A percentile compares a stretch with the other conserved stretches of the same genome.
These are phyloP conservation scores for Cherax quadricarinatus DNA, from an alignment of 1,140 invertebrate genomes.

Conservation along the genomic window DNA sequence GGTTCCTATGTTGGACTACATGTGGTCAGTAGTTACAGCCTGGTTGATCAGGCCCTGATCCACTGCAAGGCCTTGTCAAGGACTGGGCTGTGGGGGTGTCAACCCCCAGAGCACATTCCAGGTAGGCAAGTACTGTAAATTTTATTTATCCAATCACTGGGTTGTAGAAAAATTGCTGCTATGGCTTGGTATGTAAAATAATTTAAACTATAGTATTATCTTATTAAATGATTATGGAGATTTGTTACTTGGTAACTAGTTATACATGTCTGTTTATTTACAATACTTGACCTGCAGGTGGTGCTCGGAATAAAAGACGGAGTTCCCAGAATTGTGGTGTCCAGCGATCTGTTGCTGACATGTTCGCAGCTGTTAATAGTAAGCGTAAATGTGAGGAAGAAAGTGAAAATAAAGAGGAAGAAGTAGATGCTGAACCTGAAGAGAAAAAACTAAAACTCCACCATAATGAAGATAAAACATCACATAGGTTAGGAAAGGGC, in stretches of 20 bases:
- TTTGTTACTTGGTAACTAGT: too few relatives aligned
- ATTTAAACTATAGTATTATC: neutral
- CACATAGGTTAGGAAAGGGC: neutral
- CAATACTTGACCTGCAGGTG: neutral
- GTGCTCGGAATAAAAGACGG: neutral
- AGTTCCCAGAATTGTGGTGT: neutral
- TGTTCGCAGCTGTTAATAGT: constrained; percentile 23
- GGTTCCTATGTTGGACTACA: too few relatives aligned
- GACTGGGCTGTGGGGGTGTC: too few relatives aligned
- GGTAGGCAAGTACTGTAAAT: too few relatives aligned
- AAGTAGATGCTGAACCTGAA: neutral
- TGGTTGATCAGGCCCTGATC: too few relatives aligned
- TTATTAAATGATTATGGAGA: neutral
- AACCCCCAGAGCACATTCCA: too few relatives aligned
- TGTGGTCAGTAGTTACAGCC: too few relatives aligned
- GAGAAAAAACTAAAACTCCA: constrained; percentile 28
- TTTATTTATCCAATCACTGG: too few relatives aligned
- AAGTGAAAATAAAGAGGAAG: neutral
- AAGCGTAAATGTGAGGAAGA: constrained; percentile 5
- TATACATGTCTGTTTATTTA: too few relatives aligned
- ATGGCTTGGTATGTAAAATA: too few relatives aligned
- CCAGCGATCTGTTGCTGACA: constrained; percentile 44
- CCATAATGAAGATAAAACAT: neutral
- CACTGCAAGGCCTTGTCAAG: too few relatives aligned
- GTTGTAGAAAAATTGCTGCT: too few relatives aligned